Evolutionary conservation across 2,797 vertebrate genomes (phyloP).

Genomic region (Girardinus metallicus): DNA sequence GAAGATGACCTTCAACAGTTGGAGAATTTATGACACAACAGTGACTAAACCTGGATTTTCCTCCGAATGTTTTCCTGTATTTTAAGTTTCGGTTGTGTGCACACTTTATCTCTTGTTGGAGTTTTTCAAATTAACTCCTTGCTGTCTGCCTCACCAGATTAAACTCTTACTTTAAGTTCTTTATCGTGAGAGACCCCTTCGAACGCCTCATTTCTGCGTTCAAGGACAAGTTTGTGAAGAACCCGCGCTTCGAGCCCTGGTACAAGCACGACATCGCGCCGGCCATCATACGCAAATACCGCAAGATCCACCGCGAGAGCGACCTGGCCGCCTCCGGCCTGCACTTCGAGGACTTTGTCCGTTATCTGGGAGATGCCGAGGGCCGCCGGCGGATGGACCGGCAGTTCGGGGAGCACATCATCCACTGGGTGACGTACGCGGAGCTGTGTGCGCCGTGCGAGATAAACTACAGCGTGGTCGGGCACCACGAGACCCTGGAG

Average conservation of each 20-base stretch:
- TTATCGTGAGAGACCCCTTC: constrained; percentile 97
- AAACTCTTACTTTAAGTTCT: constrained; percentile 95
- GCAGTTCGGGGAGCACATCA: constrained; percentile 94
- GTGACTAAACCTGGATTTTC: background rate
- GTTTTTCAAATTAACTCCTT: background rate
- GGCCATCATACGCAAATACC: constrained; percentile 93
- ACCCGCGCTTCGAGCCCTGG: constrained; percentile 97
- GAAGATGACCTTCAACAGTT: background rate
- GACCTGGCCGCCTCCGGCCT: constrained; percentile 82
- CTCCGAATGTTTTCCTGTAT: background rate
- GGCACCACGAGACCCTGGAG: constrained; percentile 97
- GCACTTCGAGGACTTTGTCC: constrained; percentile 96
- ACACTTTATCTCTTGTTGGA: background rate
- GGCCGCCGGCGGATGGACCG: constrained; percentile 88
- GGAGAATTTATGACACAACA: background rate
- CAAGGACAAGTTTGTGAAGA: constrained; percentile 98
- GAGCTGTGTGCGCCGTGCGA: constrained; percentile 95
- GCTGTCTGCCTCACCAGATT: constrained; percentile 76
- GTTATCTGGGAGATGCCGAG: constrained; percentile 90
- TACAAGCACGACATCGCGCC: constrained; percentile 97
- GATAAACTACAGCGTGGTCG: constrained; percentile 89
- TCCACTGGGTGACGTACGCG: constrained; percentile 94
- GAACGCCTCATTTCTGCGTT: constrained; percentile 97
- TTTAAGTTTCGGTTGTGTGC: background rate
- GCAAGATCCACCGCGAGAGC: constrained; percentile 84